Percentiles rank a stretch among this genome's conserved stretches.
Conservation (phyloP, 1,140 invertebrate species). For the Megalopta genalis region DNA sequence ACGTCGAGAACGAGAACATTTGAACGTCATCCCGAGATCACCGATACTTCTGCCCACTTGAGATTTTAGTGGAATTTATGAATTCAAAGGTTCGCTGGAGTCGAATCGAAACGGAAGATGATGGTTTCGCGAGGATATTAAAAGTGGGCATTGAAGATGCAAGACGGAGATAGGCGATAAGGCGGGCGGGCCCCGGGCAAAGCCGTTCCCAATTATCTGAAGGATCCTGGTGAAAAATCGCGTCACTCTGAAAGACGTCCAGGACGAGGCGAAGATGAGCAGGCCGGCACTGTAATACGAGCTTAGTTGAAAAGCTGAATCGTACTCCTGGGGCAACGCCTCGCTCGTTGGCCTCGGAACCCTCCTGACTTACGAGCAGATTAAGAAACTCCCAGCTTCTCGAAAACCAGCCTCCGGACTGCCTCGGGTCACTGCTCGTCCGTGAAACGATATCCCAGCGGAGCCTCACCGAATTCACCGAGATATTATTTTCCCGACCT, state of each 20-base stretch:
- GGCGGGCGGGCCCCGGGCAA: conserved; percentile 5
- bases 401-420: conserved; percentile 62
- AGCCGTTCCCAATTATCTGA: conserved; percentile 56
- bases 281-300: conserved; percentile 55
- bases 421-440: conserved; percentile 63
- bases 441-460: conserved; percentile 63
- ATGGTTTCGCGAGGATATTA: too few species aligned
- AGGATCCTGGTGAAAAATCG: conserved; percentile 62
- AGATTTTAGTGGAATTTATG: too few species aligned
- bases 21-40: too few species aligned
- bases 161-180: background rate
- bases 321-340: conserved; percentile 67
- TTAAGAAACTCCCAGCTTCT: conserved; percentile 66
- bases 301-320: conserved; percentile 70
- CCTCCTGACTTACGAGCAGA: conserved; percentile 70
- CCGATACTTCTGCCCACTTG: too few species aligned
- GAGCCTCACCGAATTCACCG: conserved; percentile 53
- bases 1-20: too few species aligned
- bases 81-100: too few species aligned
- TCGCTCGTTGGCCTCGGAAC: conserved; percentile 67
- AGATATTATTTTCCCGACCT: conserved; percentile 64
- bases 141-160: background rate
- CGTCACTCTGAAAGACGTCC: conserved; percentile 48
- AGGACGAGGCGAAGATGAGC: conserved; percentile 17
- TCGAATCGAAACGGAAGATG: background rate